Evolutionary conservation across 2,113 vertebrate species (phyloP), one percentile per base, ranked within the genome.

Genomic region (Neodon shergylaensis): DNA sequence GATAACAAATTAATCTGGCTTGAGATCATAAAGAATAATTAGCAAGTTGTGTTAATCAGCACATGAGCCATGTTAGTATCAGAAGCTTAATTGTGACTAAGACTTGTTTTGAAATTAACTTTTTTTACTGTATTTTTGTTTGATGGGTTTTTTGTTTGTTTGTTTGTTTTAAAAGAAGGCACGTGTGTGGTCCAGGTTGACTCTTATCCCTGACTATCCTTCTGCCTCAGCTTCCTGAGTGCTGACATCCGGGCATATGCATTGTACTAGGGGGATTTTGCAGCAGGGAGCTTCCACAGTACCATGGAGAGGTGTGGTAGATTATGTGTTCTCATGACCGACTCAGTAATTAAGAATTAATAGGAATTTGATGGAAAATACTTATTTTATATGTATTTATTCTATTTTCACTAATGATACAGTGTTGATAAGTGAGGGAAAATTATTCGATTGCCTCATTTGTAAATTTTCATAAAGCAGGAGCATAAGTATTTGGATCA

Each of bases 311-410:
- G 61, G 17, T 31, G 42, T 31, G 26, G 26, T 68, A 22, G 63
- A 85, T 85, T 68, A 21, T 33, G n/a, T 47, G 47, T 31, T 85
- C 1, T 68, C 28, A 68, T 47, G 63, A 85, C 17, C 47, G 31
- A 47, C 47, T 42, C 7, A 63, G 14, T 63, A 42, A 31, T 77
- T 77, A 77, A 31, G 33, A 92, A 33, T 91, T 94, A 89, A 79
- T 33, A 81, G 7, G 13, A 90, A 19, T 39, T 85, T 94, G 58
- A 68, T 82, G 54, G 73, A 82, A 96, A 52, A 17, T 52, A 58
- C 26, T 79, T 91, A 52, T 61, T 94, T 96, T 84, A 39, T 65
- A 24, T 86, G 87, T 92, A 42, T 96, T 95, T 94, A 68, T 14
- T 90, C 3, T 85, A 12, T 42, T 86, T 92, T 28, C 49, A 85